Percentiles rank a stretch among this genome's conserved stretches.
phyloP scores from a whole-genome alignment of 2,113 vertebrate genomes.

The Piaya cayana region DNA sequence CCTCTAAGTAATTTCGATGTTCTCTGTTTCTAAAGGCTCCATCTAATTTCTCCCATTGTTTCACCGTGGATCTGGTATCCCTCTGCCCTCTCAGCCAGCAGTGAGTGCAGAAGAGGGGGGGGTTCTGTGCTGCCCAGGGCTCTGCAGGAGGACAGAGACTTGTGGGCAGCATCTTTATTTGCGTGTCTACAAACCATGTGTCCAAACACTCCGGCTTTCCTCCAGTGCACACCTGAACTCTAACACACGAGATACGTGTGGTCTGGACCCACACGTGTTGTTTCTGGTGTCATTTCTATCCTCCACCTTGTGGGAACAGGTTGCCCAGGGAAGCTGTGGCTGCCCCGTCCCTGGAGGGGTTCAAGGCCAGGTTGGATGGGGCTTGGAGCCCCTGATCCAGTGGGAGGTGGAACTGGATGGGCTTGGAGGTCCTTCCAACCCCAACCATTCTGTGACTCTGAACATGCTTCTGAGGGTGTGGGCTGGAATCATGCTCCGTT shows the following conservation, averaged over 20 bases:
- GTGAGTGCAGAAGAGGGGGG: not conserved
- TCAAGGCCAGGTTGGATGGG: too few relatives aligned
- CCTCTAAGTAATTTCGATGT: not conserved
- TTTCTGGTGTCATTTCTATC: not conserved
- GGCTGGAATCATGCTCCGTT: not conserved
- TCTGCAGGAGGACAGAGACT: not conserved
- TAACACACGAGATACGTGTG: fast-evolving
- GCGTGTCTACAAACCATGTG: not conserved
- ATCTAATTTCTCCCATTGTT: not conserved
- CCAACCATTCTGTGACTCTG: too few relatives aligned
- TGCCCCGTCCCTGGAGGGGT: too few relatives aligned
- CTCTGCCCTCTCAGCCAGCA: not conserved
- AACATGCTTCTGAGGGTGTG: too few relatives aligned
- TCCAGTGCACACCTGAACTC: not conserved
- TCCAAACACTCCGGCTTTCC: not conserved
- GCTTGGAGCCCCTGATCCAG: too few relatives aligned
- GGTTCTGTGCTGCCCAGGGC: not conserved
- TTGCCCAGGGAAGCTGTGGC: too few relatives aligned
- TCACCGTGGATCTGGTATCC: not conserved
- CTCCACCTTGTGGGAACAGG: not conserved
- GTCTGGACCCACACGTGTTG: not conserved
- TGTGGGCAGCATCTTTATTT: not conserved
- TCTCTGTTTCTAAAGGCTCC: not conserved
- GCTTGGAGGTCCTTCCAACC: too few relatives aligned
- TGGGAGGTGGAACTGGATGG: too few relatives aligned